Evolutionary conservation across 2,113 vertebrate genomes (phyloP), one percentile per base, ranked within the genome.

Genomic region (Cichladusa arquata): DNA sequence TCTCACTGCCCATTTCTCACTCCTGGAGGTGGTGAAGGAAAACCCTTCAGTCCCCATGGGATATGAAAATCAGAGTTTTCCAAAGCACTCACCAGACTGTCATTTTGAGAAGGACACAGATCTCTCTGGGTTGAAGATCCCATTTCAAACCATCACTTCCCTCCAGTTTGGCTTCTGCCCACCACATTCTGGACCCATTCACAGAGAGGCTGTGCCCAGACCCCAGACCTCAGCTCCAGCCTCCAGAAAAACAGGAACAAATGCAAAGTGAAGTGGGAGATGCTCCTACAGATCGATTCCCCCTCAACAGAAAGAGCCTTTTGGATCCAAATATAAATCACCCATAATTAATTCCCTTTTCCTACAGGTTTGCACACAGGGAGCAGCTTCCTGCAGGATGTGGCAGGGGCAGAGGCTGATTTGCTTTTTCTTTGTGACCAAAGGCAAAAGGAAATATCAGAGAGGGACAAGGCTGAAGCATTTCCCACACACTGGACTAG

Each of bases 271-370:
- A 22, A 72, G 44, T 31, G 66, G 17, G 33, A 2, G 2, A 40
- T 7, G 8, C 12, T 77, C 44, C 48, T 19, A 28, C 19, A 85
- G 5, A 67, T n/a, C 0, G 0, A 17, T 14, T n/a, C 33, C 28
- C 20, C 42, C 60, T 29, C 53, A 15, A 16, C 13, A 70, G 34
- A 48, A 78, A 31, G 15, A 1, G 2, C 4, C 29, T 51, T 81
- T 56, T 29, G 34, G 40, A 47, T 33, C 36, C 42, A 50, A 60
- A 38, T 7, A 40, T 33, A 74, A 80, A 16, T 11, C 50, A 36
- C 9, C 54, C 8, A 1, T 1, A 31, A 73, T 29, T 9, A 56
- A 73, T 29, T 61, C 72, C n/a, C 42, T 69, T 72, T 69, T 26
- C 40, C 31, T 20, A 24, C 0, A 31, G 9, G 36, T 71, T 83